A percentile compares a stretch with the other conserved stretches of the same genome.
phyloP scores from a whole-genome alignment of 2,888 invertebrate genomes.

The Pollenia labialis region DNA sequence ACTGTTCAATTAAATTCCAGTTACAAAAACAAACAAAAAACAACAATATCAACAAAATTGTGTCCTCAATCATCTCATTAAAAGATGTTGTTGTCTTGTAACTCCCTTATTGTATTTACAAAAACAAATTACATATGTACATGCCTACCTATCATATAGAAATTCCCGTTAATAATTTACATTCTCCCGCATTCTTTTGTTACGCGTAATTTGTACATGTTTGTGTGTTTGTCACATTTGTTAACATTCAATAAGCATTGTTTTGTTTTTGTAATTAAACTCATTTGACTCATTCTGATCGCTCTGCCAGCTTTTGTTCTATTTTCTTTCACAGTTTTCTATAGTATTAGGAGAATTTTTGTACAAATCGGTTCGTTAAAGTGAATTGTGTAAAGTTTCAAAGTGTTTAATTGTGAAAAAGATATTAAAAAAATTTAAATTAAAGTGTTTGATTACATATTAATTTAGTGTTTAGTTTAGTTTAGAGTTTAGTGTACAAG shows the following conservation, averaged over 20 bases:
- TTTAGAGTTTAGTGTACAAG: too few relatives aligned
- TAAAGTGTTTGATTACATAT: not conserved
- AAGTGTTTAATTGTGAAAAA: not conserved
- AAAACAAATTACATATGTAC: constrained; percentile 6
- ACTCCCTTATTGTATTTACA: not conserved
- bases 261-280: not conserved
- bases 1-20: not conserved
- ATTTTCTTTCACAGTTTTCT: not conserved
- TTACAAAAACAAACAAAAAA: not conserved
- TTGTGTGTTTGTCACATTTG: not conserved
- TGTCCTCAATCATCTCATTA: not conserved
- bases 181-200: constrained; percentile 13
- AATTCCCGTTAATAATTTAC: constrained; percentile 1
- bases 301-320: not conserved
- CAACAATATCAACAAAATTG: not conserved
- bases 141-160: not conserved
- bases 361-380: not conserved
- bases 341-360: not conserved
- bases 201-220: not conserved
- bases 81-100: not conserved
- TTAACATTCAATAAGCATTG: not conserved
- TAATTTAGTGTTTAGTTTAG: too few relatives aligned
- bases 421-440: not conserved
- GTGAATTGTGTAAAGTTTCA: not conserved
- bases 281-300: not conserved